These are phyloP conservation scores for Cyrtodaria siliqua DNA, from an alignment of 2,888 invertebrate species.

Conservation along the genomic window DNA sequence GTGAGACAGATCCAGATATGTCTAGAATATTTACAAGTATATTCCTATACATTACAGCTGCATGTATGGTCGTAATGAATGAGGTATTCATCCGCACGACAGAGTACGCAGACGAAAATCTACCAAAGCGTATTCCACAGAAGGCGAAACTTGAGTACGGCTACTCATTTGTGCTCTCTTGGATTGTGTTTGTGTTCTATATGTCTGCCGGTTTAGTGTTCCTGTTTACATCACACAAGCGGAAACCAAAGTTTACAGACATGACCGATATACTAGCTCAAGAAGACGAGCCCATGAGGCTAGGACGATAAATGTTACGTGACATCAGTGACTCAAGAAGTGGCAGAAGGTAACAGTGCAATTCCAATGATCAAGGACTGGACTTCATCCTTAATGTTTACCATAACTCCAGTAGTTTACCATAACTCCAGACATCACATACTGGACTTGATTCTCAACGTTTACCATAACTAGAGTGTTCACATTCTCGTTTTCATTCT, in stretches of 20 bases:
- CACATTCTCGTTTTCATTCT: no score
- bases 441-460: no score
- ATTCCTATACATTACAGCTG: no score
- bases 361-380: no score
- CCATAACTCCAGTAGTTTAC: no score
- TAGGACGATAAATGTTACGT: slow-evolving; percentile 86
- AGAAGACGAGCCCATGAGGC: slow-evolving; percentile 94
- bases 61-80: slow-evolving; percentile 92
- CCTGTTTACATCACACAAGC: slow-evolving; percentile 93
- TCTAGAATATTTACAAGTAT: no score
- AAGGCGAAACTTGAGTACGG: slow-evolving; percentile 90
- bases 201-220: slow-evolving; percentile 91
- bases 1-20: no score
- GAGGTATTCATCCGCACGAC: slow-evolving; percentile 92
- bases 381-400: no score
- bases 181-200: slow-evolving; percentile 92
- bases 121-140: slow-evolving; percentile 90
- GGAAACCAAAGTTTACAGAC: slow-evolving; percentile 93
- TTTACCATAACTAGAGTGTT: no score
- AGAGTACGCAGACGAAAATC: slow-evolving; percentile 90
- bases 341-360: no score
- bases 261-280: slow-evolving; percentile 92
- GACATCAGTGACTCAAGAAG: no score
- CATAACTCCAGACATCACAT: no score
- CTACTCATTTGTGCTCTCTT: slow-evolving; percentile 87